These are phyloP conservation scores for Glaucopsyche alexis DNA, from an alignment of 2,888 invertebrate genomes.

Conservation along the genomic window DNA sequence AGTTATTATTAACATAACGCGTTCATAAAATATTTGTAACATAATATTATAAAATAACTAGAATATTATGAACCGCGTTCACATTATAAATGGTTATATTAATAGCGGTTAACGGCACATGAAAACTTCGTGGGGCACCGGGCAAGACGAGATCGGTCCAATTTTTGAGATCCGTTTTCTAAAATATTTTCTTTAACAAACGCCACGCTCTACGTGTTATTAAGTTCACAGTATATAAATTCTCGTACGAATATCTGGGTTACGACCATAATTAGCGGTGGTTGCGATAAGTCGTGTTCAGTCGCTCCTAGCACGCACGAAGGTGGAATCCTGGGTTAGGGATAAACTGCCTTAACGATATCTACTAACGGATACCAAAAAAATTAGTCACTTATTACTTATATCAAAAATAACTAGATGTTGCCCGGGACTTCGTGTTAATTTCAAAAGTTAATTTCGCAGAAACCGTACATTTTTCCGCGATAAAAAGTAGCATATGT, in stretches of 20 bases:
- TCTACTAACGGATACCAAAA: background rate
- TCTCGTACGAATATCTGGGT: constrained; percentile 31
- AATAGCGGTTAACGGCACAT: constrained; percentile 2
- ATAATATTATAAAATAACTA: too few species aligned
- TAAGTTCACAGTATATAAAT: constrained; percentile 28
- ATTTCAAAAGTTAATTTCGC: too few species aligned
- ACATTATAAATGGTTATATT: background rate
- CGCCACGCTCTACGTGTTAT: constrained; percentile 26
- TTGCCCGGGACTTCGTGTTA: too few species aligned
- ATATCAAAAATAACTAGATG: too few species aligned
- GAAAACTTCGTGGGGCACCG: background rate
- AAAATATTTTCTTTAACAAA: constrained; percentile 22
- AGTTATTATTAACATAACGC: too few species aligned
- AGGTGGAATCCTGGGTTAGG: constrained; percentile 12
- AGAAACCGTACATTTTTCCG: too few species aligned
- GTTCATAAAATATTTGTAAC: too few species aligned
- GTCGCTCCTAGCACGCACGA: constrained; percentile 27
- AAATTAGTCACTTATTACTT: background rate
- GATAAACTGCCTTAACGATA: background rate
- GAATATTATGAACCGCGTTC: background rate
- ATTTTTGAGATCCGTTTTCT: constrained; percentile 28
- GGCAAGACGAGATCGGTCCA: constrained; percentile 13
- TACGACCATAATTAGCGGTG: constrained; percentile 31
- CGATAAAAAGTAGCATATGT: too few species aligned
- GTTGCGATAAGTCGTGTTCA: constrained; percentile 26